phyloP scores from a whole-genome alignment of 2,113 vertebrate genomes.

The Acinonyx jubatus region DNA sequence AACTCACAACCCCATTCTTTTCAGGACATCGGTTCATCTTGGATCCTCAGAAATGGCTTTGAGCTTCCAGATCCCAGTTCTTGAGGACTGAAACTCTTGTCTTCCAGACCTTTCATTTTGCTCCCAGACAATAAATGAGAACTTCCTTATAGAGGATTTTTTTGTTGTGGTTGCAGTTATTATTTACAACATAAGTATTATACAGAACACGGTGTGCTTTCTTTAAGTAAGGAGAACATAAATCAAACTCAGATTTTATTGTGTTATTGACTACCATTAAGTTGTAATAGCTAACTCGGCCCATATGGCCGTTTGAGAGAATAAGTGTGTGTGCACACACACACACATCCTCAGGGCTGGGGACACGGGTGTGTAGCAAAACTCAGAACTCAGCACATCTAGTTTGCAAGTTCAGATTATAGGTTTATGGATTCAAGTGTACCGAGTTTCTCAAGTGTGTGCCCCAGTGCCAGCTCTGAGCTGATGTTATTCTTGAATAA shows the following conservation, averaged over 20 bases:
- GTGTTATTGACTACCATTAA: background rate
- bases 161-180: background rate
- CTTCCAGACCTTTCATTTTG: background rate
- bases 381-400: background rate
- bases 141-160: background rate
- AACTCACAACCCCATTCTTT: background rate
- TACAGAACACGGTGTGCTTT: background rate
- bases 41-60: background rate
- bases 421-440: conserved; percentile 25
- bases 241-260: background rate
- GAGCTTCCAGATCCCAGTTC: background rate
- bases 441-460: background rate
- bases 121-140: background rate
- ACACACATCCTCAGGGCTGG: rapidly evolving
- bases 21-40: background rate
- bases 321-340: background rate
- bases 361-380: background rate
- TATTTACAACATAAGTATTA: background rate
- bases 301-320: conserved; percentile 25
- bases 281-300: background rate
- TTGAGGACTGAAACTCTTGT: background rate
- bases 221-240: conserved; percentile 9
- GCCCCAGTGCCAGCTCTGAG: conserved; percentile 10
- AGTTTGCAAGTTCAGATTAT: conserved; percentile 18
- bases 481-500: conserved; percentile 78